These are phyloP conservation scores for Byasa hedistus DNA, from an alignment of 2,888 invertebrate genomes.

Conservation along the genomic window DNA sequence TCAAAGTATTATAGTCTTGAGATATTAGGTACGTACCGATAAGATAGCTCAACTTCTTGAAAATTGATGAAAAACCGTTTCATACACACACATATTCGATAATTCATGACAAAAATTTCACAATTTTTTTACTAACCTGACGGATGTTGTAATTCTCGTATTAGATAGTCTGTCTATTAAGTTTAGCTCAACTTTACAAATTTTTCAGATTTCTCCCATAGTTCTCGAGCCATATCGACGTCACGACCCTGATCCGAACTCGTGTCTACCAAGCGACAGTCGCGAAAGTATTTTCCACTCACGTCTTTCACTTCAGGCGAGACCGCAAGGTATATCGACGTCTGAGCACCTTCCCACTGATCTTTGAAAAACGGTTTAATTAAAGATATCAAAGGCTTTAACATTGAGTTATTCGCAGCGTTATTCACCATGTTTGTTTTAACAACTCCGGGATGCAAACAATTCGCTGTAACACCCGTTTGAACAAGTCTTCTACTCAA, in stretches of 20 bases:
- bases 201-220: slow-evolving; percentile 83
- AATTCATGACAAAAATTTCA: neutral
- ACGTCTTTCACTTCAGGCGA: slow-evolving; percentile 77
- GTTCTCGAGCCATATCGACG: slow-evolving; percentile 71
- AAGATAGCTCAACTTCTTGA: neutral
- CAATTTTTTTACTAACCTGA: neutral
- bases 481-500: slow-evolving; percentile 83
- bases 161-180: neutral
- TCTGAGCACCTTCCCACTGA: slow-evolving; percentile 66
- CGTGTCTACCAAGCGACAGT: slow-evolving; percentile 67
- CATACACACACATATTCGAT: neutral
- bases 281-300: slow-evolving; percentile 82
- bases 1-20: neutral
- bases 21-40: neutral
- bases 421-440: slow-evolving; percentile 82
- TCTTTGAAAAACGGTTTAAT: slow-evolving; percentile 43
- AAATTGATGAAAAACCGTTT: neutral
- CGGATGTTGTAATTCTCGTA: neutral
- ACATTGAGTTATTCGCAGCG: slow-evolving; percentile 31
- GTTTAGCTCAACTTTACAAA: slow-evolving; percentile 43
- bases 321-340: slow-evolving; percentile 77
- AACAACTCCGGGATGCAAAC: slow-evolving; percentile 90
- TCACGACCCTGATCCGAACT: slow-evolving; percentile 67
- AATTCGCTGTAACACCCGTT: slow-evolving; percentile 86
- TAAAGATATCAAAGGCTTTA: slow-evolving; percentile 60